Percentiles rank a stretch among this genome's conserved stretches.
These are phyloP conservation scores for Psammodynastes pulverulentus DNA, from an alignment of 2,113 vertebrate genomes.

Conservation along the genomic window DNA sequence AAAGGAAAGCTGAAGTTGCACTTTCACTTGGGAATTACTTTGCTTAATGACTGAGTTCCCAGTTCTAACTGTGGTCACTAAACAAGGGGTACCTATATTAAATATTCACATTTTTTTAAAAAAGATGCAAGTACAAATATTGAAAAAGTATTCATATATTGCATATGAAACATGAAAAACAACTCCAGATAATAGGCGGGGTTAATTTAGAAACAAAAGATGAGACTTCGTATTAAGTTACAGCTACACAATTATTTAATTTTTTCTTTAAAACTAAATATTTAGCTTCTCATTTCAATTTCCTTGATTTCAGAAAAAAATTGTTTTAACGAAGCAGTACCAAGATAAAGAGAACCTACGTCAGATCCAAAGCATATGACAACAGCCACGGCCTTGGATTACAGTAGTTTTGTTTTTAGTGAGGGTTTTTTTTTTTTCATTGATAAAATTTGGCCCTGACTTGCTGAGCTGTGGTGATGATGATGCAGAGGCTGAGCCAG, in stretches of 20 bases:
- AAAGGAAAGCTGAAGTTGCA: neutral
- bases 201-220: neutral
- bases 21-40: neutral
- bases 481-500: slow-evolving; percentile 7
- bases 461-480: neutral
- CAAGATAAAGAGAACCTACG: neutral
- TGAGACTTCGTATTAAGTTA: neutral
- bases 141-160: neutral
- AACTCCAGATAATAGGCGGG: neutral
- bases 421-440: neutral
- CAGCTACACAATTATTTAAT: neutral
- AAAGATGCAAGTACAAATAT: neutral
- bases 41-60: neutral
- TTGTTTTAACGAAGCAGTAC: neutral
- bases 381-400: neutral
- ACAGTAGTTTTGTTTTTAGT: slow-evolving; percentile 1
- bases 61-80: neutral
- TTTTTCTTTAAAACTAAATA: neutral
- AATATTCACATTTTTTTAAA: neutral
- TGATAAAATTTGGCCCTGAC: neutral
- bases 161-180: neutral
- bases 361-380: neutral
- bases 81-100: neutral
- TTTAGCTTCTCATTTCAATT: neutral
- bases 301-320: neutral